Evolutionary conservation across 1,140 invertebrate genomes (phyloP).

Genomic region (Dendrolimus punctatus): DNA sequence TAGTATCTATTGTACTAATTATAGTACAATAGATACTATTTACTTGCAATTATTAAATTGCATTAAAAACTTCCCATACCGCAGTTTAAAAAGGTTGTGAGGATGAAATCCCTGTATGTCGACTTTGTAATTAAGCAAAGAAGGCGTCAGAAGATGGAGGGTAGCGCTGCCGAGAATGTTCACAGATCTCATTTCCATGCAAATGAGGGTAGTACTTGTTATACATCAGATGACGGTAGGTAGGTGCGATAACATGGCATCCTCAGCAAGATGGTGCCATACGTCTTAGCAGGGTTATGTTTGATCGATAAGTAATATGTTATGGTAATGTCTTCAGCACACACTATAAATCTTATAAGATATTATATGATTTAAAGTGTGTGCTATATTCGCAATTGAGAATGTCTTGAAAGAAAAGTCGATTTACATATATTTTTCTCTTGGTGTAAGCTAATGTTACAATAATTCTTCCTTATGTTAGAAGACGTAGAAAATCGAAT

Average conservation of each 20-base stretch:
- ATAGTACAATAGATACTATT: too few species aligned
- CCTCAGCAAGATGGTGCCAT: background rate
- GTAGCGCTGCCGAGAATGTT: conserved; percentile 47
- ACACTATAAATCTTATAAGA: conserved; percentile 11
- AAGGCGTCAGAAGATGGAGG: conserved; percentile 57
- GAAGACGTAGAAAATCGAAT: too few species aligned
- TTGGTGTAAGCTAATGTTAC: too few species aligned
- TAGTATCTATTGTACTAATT: too few species aligned
- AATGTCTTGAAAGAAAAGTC: too few species aligned
- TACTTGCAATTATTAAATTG: too few species aligned
- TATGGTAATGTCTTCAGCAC: conserved; percentile 14
- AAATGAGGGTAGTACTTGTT: conserved; percentile 49
- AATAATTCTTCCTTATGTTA: too few species aligned
- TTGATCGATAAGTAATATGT: conserved; percentile 19
- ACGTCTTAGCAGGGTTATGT: conserved; percentile 12
- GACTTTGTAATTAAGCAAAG: conserved; percentile 63
- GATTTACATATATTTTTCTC: too few species aligned
- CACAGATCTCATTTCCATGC: conserved; percentile 63
- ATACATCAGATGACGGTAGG: conserved; percentile 21
- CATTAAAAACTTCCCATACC: background rate
- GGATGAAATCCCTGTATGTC: conserved; percentile 36
- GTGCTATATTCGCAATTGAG: too few species aligned
- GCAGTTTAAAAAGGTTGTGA: conserved; percentile 16
- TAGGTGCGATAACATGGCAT: conserved; percentile 10
- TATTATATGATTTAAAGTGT: too few species aligned